These are phyloP conservation scores for Aleiodes leptofemur DNA, from an alignment of 2,888 invertebrate genomes.

Conservation along the genomic window DNA sequence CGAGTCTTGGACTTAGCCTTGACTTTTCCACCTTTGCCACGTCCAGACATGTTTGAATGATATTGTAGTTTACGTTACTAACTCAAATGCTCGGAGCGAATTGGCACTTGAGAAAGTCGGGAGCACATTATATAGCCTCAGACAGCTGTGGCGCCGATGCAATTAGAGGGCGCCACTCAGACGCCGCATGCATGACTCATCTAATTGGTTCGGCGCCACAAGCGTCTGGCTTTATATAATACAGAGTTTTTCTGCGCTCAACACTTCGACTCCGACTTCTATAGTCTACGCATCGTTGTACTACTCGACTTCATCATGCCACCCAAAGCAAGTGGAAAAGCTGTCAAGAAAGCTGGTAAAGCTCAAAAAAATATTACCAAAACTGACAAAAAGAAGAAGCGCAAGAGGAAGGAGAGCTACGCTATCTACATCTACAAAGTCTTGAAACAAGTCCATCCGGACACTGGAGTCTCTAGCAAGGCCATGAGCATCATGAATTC, in stretches of 20 bases:
- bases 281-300: constrained; percentile 82
- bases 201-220: constrained; percentile 10
- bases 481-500: no score
- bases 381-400: no score
- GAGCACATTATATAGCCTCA: background rate
- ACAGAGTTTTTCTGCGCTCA: constrained; percentile 72
- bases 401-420: no score
- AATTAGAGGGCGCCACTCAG: constrained; percentile 75
- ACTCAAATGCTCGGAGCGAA: background rate
- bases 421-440: no score
- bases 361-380: no score
- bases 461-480: no score
- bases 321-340: no score
- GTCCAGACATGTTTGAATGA: constrained; percentile 11
- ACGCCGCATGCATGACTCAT: background rate
- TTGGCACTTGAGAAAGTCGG: no score
- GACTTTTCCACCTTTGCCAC: constrained; percentile 20
- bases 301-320: constrained; percentile 81
- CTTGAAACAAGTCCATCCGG: no score
- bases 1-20: constrained; percentile 13
- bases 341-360: no score
- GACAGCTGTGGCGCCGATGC: constrained; percentile 76
- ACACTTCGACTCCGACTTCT: no score
- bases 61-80: background rate
- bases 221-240: background rate